phyloP scores from a whole-genome alignment of 2,113 vertebrate species.

The Trochalopteron elliotii region DNA sequence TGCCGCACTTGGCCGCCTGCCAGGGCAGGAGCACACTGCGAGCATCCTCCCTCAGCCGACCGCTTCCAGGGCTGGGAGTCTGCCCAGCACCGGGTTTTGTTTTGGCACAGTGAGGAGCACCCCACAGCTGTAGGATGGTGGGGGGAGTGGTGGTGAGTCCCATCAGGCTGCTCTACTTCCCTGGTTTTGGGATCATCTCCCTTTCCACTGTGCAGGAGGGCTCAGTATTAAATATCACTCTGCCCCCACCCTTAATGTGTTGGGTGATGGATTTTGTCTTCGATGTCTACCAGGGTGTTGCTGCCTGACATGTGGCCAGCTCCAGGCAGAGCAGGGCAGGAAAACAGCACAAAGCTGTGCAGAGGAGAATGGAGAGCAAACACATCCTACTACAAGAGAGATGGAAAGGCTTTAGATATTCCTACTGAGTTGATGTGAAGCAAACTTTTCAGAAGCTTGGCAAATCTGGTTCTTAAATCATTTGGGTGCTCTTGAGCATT shows the following conservation, averaged over 20 bases:
- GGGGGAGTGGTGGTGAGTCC: not conserved
- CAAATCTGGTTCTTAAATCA: not conserved
- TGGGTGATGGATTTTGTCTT: not conserved
- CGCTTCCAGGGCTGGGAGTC: not conserved
- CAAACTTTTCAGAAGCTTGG: not conserved
- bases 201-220: not conserved
- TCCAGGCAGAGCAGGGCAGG: not conserved
- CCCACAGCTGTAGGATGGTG: not conserved
- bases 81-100: not conserved
- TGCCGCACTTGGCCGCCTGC: conserved; percentile 14
- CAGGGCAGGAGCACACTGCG: not conserved
- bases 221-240: not conserved
- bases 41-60: not conserved
- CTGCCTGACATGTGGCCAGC: not conserved
- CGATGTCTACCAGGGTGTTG: accelerated
- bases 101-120: not conserved
- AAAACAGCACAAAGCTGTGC: not conserved
- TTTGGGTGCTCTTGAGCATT: not conserved
- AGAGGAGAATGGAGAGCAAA: not conserved
- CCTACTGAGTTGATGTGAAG: accelerated
- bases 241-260: not conserved
- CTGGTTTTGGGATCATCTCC: not conserved
- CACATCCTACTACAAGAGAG: not conserved
- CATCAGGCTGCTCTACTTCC: not conserved
- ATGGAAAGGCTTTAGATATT: not conserved